Evolutionary conservation across 2,113 vertebrate genomes (phyloP), one percentile per base, ranked within the genome.

Genomic region (Asarcornis scutulata): DNA sequence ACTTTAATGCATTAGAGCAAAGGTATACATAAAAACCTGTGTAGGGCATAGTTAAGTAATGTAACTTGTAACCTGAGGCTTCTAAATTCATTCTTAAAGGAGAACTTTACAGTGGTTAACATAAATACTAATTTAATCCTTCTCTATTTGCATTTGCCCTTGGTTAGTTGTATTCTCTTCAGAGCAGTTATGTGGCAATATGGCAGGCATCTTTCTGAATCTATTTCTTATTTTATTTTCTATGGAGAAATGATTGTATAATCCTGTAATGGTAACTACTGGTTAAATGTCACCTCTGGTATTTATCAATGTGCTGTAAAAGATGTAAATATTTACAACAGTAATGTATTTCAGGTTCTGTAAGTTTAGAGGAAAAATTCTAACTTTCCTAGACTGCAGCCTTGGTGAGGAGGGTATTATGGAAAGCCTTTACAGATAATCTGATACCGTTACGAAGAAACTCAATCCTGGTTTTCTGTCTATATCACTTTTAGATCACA

Each of bases 71-170:
- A 38, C 68, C 10, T 34, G 31, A 13, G 13, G 26, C 63, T 93
- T 91, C 22, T 36, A 27, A 85, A 59, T 55, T 9, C 5, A 6
- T 83, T 18, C 11, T 68, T 66, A 40, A 34, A 91, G 62, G n/a
- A 78, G 27, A 58, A 13, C 10, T 58, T 73, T 15, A 7, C 44
- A 31, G 11, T 52, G 32, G 12, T 63, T 67, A 34, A 63, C 0
- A 1, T 52, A n/a, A 27, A 25, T 77, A 3, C 13, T 53, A 22
- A 46, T 68, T 72, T 53, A 15, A 40, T 79, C 22, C 26, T 86
- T 75, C 48, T 7, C 2, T 11, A 9, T 48, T 71, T 2, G 2
- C 1, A 1, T 36, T 84, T n/a, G 7, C 36, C 13, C 5, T 4
- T 17, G 11, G 27, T 4, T 26, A 17, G 27, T 13, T 82, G 18